Evolutionary conservation across 2,113 vertebrate genomes (phyloP), one percentile per base, ranked within the genome.

Genomic region (Columbina picui): DNA sequence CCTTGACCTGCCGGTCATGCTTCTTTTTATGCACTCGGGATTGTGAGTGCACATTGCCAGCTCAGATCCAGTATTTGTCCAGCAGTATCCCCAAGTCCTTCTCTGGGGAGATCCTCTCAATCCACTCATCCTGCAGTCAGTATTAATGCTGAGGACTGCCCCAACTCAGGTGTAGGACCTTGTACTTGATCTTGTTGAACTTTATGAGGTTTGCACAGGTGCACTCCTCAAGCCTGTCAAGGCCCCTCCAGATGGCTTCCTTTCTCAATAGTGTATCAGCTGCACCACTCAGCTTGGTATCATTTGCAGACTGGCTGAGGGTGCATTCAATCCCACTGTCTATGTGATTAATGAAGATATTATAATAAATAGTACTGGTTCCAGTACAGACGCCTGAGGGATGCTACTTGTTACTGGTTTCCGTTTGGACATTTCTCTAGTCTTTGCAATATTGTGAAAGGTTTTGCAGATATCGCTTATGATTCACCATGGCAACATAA

Each of bases 1-100:
- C 17, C 20, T 47, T 2, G 1, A 38, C 18, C 15, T 68, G 29
- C 20, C 68, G 26, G 16, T 16, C 26, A 22, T 0, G 1, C 13
- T 53, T 27, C 22, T 73, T 55, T 57, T 65, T 19, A 41, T 34
- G 34, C 1, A 4, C 23, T 50, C 19, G 29, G 30, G 23, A 9
- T 50, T 76, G 19, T 6, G 14, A 73, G 13, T 34, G 12, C 17
- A 59, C 38, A 25, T 21, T 68, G 26, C 8, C 3, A 36, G 22
- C 8, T 75, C 43, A 59, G n/a, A 64, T 6, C 7, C 41, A 43
- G 41, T 43, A 43, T 43, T 43, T 43, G 41, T 43, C 41, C 41
- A 43, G 41, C 41, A 43, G 15, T 17, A 16, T 16, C 6, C 41
- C 15, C 38, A 69, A 19, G 9, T 38, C 22, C 19, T 71, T 57